phyloP scores from a whole-genome alignment of 2,113 vertebrate genomes.

The Dunckerocampus dactyliophorus region DNA sequence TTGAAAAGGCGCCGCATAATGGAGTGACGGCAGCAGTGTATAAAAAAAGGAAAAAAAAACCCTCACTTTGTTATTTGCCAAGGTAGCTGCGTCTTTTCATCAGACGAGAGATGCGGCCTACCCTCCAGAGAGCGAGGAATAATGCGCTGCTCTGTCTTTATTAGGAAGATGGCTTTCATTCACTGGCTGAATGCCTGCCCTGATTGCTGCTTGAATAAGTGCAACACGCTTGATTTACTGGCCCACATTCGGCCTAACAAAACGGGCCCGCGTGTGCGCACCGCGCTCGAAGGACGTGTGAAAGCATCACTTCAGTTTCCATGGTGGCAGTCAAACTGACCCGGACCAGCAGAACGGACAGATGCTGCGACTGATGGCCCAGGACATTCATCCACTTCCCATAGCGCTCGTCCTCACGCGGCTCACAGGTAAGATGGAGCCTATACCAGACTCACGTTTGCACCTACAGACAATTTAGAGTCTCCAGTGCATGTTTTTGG shows the following conservation, averaged over 20 bases:
- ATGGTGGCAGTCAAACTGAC: background rate
- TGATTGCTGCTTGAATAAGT: conserved; percentile 36
- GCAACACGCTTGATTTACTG: conserved; percentile 35
- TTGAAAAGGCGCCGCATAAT: conserved; percentile 44
- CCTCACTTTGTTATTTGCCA: conserved; percentile 37
- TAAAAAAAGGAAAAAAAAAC: conserved; percentile 45
- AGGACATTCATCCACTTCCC: no score
- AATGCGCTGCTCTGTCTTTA: conserved; percentile 39
- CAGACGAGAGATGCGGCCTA: conserved; percentile 23
- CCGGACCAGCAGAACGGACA: conserved; percentile 12
- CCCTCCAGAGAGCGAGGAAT: conserved; percentile 39
- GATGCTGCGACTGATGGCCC: no score
- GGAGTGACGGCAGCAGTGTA: conserved; percentile 43
- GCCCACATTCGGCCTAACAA: conserved; percentile 21
- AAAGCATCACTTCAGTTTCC: background rate
- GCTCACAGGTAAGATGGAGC: no score
- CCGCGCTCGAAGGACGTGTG: conserved; percentile 5
- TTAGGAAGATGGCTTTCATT: conserved; percentile 45
- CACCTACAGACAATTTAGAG: no score
- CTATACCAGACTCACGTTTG: no score
- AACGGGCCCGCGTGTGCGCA: conserved; percentile 1
- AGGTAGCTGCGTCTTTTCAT: conserved; percentile 58
- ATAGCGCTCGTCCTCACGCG: no score
- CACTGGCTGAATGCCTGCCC: conserved; percentile 43
- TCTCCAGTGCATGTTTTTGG: no score